These are phyloP conservation scores for Clepsis dumicolana DNA, from an alignment of 2,888 invertebrate species.

Conservation along the genomic window DNA sequence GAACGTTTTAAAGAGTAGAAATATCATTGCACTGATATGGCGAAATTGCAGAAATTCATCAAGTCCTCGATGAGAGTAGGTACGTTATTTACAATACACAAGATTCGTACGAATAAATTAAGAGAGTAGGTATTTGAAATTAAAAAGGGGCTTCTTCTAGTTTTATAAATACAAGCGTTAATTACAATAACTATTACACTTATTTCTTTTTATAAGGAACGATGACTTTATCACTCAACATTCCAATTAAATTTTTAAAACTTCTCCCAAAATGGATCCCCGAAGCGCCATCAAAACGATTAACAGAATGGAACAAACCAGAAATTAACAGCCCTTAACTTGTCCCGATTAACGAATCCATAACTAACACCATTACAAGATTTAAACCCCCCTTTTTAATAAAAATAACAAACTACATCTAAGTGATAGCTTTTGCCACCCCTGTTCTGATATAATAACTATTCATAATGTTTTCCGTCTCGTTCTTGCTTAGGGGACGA, in stretches of 20 bases:
- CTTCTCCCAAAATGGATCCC: background rate
- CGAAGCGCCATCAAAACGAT: conserved; percentile 1
- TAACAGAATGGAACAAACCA: conserved; percentile 11
- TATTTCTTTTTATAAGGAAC: too few species aligned
- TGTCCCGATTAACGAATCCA: background rate
- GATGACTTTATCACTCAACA: background rate
- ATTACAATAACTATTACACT: too few species aligned
- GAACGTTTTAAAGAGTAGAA: too few species aligned
- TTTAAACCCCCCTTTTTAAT: conserved; percentile 2
- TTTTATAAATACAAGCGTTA: too few species aligned
- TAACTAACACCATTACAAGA: conserved; percentile 11
- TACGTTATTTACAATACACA: too few species aligned
- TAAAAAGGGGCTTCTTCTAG: too few species aligned
- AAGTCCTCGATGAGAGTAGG: too few species aligned
- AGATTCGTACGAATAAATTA: too few species aligned
- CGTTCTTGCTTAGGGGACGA: background rate
- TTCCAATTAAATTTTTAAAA: conserved; percentile 2
- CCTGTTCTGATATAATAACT: background rate
- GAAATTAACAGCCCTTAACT: conserved; percentile 10
- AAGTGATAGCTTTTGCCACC: conserved; percentile 7
- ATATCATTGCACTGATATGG: too few species aligned
- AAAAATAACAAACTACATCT: conserved; percentile 8
- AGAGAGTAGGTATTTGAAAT: too few species aligned
- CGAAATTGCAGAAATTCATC: too few species aligned
- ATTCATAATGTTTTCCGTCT: background rate